Evolutionary conservation across 2,113 vertebrate species (phyloP).

Genomic region (Nesogale talazaci): DNA sequence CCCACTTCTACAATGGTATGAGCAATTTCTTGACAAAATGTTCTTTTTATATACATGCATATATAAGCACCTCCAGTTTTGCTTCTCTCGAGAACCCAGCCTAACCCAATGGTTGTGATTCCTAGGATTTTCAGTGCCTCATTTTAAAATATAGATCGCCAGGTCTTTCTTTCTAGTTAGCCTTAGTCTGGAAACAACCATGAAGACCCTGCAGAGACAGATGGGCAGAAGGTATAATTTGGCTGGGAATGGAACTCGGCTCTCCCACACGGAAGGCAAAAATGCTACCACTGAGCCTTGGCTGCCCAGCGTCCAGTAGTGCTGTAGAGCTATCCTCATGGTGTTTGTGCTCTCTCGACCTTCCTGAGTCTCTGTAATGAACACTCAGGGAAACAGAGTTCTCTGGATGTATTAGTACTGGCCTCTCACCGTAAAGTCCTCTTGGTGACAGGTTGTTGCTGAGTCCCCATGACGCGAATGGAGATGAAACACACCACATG

Average conservation of each 20-base stretch:
- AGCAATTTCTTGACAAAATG: no score
- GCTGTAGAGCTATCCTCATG: no score
- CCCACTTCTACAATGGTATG: no score
- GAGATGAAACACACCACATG: neutral
- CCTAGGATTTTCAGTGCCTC: neutral
- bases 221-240: neutral
- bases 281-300: neutral
- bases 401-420: neutral
- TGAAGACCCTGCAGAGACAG: neutral
- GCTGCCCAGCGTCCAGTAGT: neutral
- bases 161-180: neutral
- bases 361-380: neutral
- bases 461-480: neutral
- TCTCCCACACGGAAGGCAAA: neutral
- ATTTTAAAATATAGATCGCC: neutral
- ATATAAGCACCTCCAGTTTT: no score
- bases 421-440: neutral
- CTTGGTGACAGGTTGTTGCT: neutral
- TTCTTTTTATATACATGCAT: no score
- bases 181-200: neutral
- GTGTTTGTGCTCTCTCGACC: neutral
- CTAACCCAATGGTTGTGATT: neutral
- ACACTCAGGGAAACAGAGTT: neutral
- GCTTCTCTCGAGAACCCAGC: no score
- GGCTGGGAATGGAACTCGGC: neutral